Evolutionary conservation across 2,888 invertebrate species (phyloP).

Genomic region (Ormyrus thymus): DNA sequence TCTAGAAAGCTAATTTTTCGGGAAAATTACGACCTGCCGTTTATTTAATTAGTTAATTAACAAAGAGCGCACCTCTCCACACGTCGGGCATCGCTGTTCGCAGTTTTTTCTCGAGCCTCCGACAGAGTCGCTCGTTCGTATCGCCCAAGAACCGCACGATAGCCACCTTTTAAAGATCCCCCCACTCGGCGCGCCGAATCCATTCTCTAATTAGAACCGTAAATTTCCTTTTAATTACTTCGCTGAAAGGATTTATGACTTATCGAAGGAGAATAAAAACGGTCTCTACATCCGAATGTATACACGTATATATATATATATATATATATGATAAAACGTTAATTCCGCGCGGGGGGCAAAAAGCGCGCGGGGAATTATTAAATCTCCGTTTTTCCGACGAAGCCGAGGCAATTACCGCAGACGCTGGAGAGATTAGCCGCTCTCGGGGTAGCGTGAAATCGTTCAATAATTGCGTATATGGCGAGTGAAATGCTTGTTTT

Average conservation of each 20-base stretch:
- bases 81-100: too few relatives aligned
- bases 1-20: too few relatives aligned
- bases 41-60: too few relatives aligned
- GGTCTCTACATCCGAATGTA: not conserved
- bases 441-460: slow-evolving; percentile 23
- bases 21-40: too few relatives aligned
- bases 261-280: slow-evolving; percentile 4
- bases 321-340: too few relatives aligned
- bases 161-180: too few relatives aligned
- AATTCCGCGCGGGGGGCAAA: not conserved
- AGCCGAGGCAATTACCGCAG: slow-evolving; percentile 13
- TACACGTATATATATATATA: too few relatives aligned
- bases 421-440: slow-evolving; percentile 3
- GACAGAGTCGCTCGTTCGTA: too few relatives aligned
- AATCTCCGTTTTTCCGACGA: slow-evolving; percentile 35
- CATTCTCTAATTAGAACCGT: not conserved
- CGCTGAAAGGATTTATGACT: slow-evolving; percentile 24
- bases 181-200: not conserved
- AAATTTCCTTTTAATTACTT: not conserved
- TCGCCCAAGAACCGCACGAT: too few relatives aligned
- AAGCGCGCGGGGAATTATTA: slow-evolving; percentile 26
- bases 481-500: slow-evolving; percentile 32
- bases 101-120: too few relatives aligned
- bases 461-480: slow-evolving; percentile 7
- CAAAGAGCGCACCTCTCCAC: too few relatives aligned